A percentile compares a stretch with the other conserved stretches of the same genome.
Conservation (phyloP, 2,113 vertebrate genomes). For the rat (Rattus norvegicus) region DNA sequence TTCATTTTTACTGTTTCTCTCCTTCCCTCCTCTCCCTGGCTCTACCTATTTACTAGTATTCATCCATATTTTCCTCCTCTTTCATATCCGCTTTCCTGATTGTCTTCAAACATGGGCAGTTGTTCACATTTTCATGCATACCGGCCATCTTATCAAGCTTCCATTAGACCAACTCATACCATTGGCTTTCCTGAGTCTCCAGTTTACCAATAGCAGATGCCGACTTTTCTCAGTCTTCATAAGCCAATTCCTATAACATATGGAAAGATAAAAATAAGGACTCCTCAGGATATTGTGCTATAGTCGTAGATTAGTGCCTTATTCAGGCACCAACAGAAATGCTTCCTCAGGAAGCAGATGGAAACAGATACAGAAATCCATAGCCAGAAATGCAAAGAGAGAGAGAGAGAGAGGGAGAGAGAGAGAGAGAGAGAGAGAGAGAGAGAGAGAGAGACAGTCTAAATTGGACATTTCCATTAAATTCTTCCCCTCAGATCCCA, state of each 20-base stretch:
- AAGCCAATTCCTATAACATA: background rate
- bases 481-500: too few species aligned
- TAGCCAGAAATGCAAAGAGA: too few species aligned
- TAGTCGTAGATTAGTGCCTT: too few species aligned
- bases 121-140: background rate
- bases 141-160: background rate
- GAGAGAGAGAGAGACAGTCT: too few species aligned
- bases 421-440: too few species aligned
- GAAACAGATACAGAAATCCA: too few species aligned
- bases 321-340: too few species aligned
- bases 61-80: background rate
- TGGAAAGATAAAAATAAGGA: background rate
- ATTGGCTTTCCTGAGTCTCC: background rate
- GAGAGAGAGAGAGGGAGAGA: too few species aligned
- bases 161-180: background rate
- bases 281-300: too few species aligned
- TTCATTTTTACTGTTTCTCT: background rate
- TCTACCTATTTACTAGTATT: too few species aligned
- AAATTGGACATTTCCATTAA: too few species aligned
- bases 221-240: background rate
- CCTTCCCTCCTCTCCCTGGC: background rate
- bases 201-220: background rate
- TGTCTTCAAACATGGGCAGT: background rate
- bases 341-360: too few species aligned
- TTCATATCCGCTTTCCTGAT: background rate